These are phyloP conservation scores for Amblyraja radiata DNA, from an alignment of 2,797 vertebrate species.

Conservation along the genomic window DNA sequence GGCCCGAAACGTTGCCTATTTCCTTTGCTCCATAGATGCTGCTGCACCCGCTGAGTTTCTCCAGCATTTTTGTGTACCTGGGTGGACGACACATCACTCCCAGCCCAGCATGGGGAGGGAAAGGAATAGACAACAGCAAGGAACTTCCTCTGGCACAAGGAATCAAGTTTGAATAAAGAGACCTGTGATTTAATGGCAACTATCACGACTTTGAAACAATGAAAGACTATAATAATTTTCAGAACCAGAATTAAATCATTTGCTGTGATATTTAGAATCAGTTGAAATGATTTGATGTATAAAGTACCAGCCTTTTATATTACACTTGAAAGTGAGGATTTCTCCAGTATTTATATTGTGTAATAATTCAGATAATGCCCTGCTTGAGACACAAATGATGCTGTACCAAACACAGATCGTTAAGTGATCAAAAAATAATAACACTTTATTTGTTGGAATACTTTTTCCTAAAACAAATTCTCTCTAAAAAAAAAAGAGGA, in stretches of 20 bases:
- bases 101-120: neutral
- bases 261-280: too few species aligned
- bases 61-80: neutral
- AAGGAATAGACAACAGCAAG: neutral
- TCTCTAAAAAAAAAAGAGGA: neutral
- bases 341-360: neutral
- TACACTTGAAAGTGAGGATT: neutral
- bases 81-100: neutral
- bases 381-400: neutral
- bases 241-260: too few species aligned
- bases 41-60: too few species aligned
- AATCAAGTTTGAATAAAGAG: too few species aligned
- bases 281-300: too few species aligned
- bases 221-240: too few species aligned
- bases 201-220: too few species aligned
- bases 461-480: neutral
- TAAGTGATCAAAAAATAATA: neutral
- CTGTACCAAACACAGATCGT: neutral
- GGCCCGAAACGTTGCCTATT: too few species aligned
- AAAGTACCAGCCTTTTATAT: neutral
- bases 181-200: too few species aligned
- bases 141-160: too few species aligned
- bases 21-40: too few species aligned
- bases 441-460: neutral
- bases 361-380: neutral